Conservation (phyloP, 2,888 invertebrate species). For the Caenorhabditis panamensis region DNA sequence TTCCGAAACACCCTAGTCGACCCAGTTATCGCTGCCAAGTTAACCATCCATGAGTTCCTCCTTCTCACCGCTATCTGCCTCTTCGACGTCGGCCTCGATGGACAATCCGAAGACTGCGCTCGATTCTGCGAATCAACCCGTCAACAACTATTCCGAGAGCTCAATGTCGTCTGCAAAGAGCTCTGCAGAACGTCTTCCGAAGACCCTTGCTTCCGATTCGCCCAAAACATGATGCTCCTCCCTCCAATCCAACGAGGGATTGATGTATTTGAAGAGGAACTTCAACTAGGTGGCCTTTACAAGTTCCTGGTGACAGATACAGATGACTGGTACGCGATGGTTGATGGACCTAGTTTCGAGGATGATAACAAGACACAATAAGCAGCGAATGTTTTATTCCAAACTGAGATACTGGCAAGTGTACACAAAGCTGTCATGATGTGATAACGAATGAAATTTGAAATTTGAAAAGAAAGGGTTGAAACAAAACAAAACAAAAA, state of each 20-base stretch:
- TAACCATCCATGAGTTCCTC: conserved; percentile 50
- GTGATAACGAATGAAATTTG: not conserved
- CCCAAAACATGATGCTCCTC: conserved; percentile 40
- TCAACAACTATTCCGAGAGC: conserved; percentile 37
- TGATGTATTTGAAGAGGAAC: conserved; percentile 51
- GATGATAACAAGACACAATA: too few relatives aligned
- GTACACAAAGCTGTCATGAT: conserved; percentile 48
- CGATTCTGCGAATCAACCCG: conserved; percentile 26
- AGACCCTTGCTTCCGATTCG: conserved; percentile 39
- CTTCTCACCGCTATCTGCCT: conserved; percentile 35
- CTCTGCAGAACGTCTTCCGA: conserved; percentile 20
- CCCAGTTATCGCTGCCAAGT: conserved; percentile 41
- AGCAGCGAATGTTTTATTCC: not conserved
- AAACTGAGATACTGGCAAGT: conserved; percentile 43
- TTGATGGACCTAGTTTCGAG: conserved; percentile 42
- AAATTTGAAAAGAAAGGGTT: too few relatives aligned
- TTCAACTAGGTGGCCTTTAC: conserved; percentile 47
- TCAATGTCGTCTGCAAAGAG: conserved; percentile 35
- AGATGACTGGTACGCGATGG: conserved; percentile 54
- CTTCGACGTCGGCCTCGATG: conserved; percentile 44
- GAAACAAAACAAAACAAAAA: conserved; percentile 4
- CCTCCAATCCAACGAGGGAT: conserved; percentile 50
- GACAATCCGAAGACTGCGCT: conserved; percentile 37
- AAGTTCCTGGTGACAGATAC: conserved; percentile 36
- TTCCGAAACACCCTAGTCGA: conserved; percentile 49